These are phyloP conservation scores for Aphelenchoides avenae DNA, from an alignment of 1,140 invertebrate genomes.

Conservation along the genomic window DNA sequence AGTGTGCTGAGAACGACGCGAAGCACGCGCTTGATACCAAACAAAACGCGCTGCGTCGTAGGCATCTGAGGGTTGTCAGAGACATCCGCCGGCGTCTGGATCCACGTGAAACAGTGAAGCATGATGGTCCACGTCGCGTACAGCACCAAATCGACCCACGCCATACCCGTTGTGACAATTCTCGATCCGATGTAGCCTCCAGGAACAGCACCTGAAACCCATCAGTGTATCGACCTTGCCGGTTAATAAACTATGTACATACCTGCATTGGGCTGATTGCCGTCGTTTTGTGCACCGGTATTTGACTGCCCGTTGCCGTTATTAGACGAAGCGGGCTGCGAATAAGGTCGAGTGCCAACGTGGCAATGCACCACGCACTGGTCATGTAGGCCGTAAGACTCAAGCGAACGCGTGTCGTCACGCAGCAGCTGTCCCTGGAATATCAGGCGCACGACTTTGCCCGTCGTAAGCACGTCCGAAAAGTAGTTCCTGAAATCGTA, in stretches of 20 bases:
- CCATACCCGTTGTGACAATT: slow-evolving; percentile 18
- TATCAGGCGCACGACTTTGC: slow-evolving; percentile 44
- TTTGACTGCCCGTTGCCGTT: neutral
- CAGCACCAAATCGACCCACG: slow-evolving; percentile 25
- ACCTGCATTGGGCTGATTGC: no score
- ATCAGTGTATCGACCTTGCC: no score
- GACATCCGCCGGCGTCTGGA: slow-evolving; percentile 12
- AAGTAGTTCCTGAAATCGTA: slow-evolving; percentile 31
- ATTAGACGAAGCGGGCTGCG: slow-evolving; percentile 9
- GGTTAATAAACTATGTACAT: neutral
- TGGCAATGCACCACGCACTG: slow-evolving; percentile 47
- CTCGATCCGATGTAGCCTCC: slow-evolving; percentile 14
- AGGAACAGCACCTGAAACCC: no score
- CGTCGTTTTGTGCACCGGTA: no score
- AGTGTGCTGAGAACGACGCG: slow-evolving; percentile 11
- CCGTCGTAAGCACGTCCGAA: slow-evolving; percentile 17
- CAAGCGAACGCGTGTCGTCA: slow-evolving; percentile 39
- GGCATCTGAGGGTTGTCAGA: neutral
- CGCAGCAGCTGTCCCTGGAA: slow-evolving; percentile 44
- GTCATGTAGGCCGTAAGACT: slow-evolving; percentile 45
- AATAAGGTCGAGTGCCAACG: slow-evolving; percentile 29
- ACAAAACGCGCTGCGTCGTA: slow-evolving; percentile 5
- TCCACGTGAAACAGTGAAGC: slow-evolving; percentile 8
- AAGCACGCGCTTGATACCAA: slow-evolving; percentile 18
- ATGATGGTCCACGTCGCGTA: slow-evolving; percentile 26